These are phyloP conservation scores for Entomobrya multifasciata DNA, from an alignment of 2,888 invertebrate genomes.

Conservation along the genomic window DNA sequence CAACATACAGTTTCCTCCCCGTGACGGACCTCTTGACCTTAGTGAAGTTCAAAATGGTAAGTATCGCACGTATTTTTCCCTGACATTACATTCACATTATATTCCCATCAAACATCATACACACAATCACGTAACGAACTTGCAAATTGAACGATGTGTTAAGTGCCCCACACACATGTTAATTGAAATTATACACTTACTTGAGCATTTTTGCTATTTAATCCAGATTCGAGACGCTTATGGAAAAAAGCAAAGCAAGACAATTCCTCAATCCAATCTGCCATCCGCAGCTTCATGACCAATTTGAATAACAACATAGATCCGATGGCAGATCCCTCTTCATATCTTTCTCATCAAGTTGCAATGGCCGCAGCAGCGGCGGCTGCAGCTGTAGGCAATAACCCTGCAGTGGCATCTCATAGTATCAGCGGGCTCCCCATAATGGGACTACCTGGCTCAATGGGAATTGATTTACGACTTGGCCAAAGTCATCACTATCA, in stretches of 20 bases:
- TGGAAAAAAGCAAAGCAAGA: slow-evolving; percentile 71
- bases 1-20: slow-evolving; percentile 54
- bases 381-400: slow-evolving; percentile 51
- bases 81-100: background rate
- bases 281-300: slow-evolving; percentile 66
- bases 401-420: slow-evolving; percentile 45
- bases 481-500: slow-evolving; percentile 40
- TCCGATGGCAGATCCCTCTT: slow-evolving; percentile 66
- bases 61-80: slow-evolving; percentile 38
- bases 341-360: slow-evolving; percentile 69
- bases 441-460: slow-evolving; percentile 72
- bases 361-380: slow-evolving; percentile 72
- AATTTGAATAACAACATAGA: slow-evolving; percentile 74
- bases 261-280: slow-evolving; percentile 66
- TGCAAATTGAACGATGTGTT: slow-evolving; percentile 43
- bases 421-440: slow-evolving; percentile 64
- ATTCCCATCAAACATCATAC: background rate
- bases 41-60: slow-evolving; percentile 79
- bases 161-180: slow-evolving; percentile 26
- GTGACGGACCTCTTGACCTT: slow-evolving; percentile 78
- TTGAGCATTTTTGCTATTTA: background rate
- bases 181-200: slow-evolving; percentile 41
- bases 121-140: background rate
- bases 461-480: slow-evolving; percentile 76
- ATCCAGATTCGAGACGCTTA: slow-evolving; percentile 58